Evolutionary conservation across 2,113 vertebrate genomes (phyloP).

Genomic region (Mola mola): DNA sequence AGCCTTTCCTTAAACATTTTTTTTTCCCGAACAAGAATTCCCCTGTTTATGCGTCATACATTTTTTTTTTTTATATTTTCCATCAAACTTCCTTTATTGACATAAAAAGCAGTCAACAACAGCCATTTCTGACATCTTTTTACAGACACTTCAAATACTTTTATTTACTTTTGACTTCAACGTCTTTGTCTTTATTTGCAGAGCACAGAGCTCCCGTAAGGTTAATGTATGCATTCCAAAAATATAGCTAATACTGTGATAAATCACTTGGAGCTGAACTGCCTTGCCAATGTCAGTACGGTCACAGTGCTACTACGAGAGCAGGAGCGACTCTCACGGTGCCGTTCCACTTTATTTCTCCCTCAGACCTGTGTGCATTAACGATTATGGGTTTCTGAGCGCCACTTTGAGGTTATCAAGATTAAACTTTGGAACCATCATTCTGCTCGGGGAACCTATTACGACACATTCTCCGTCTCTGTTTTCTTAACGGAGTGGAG

Average conservation of each 20-base stretch:
- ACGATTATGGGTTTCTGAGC: slow-evolving; percentile 55
- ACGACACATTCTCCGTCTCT: slow-evolving; percentile 15
- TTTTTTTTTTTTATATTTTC: slow-evolving; percentile 6
- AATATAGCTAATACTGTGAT: slow-evolving; percentile 64
- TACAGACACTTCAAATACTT: too few relatives aligned
- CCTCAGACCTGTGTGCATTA: slow-evolving; percentile 59
- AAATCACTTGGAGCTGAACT: slow-evolving; percentile 66
- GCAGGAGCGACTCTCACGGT: slow-evolving; percentile 23
- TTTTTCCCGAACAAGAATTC: slow-evolving; percentile 1
- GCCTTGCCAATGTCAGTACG: slow-evolving; percentile 65
- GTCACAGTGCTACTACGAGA: slow-evolving; percentile 36
- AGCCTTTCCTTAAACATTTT: slow-evolving; percentile 13
- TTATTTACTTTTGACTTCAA: slow-evolving; percentile 42
- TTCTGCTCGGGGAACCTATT: slow-evolving; percentile 27
- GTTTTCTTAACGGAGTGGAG: slow-evolving; percentile 37
- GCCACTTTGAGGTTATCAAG: slow-evolving; percentile 57
- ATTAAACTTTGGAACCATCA: slow-evolving; percentile 57
- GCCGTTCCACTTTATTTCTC: slow-evolving; percentile 45
- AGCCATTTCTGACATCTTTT: background rate
- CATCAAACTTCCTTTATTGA: background rate
- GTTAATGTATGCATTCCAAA: slow-evolving; percentile 57
- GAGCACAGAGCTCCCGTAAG: slow-evolving; percentile 29
- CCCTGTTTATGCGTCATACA: slow-evolving; percentile 25
- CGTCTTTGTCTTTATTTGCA: slow-evolving; percentile 34
- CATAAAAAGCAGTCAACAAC: background rate